Evolutionary conservation across 2,113 vertebrate species (phyloP), one percentile per base, ranked within the genome.

Genomic region (Tachysurus fulvidraco): DNA sequence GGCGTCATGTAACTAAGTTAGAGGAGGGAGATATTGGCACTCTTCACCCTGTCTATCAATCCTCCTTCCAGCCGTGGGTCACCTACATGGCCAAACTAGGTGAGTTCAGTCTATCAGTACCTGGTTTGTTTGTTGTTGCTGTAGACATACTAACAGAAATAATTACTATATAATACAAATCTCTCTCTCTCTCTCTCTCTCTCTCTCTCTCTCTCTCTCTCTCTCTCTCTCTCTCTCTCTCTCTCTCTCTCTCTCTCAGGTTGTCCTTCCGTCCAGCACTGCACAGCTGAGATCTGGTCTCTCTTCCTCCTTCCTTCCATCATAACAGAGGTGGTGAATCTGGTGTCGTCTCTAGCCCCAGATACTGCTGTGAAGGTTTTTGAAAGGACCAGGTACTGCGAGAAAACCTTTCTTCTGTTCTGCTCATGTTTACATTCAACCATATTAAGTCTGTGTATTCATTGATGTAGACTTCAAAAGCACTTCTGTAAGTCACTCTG

Each of bases 281-380:
- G 96, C 87, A 96, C 95, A 0, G 91, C 93, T 21, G 96, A 98
- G 87, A 95, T 96, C n/a, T 96, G 97, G 7, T 97, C 97, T 57
- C 96, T 96, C 76, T 99, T 99, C 92, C 96, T 99, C 30, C 93
- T 99, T 64, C 94, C 96, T 0, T 98, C 98, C 67, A 88, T 99
- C 87, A 92, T 99, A 76, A 93, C 94, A 28, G 98, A 99, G 92
- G 94, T 98, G 55, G 96, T 95, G 78, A 94, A 85, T 81, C 91
- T 99, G 87, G 96, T 98, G 92, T 96, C 93, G 44, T 96, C 96
- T n/a, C 92, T 99, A 93, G 97, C 98, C 0, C 96, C 89, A 1
- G 98, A 99, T 86, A 99, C 98, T 57, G 89, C 92, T 23, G 95
- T 99, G 87, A 97, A 97, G 92, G 94, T 97, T n/a, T 99, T 99